Conservation (phyloP, 2,113 vertebrate genomes). For the Arvicanthis niloticus region DNA sequence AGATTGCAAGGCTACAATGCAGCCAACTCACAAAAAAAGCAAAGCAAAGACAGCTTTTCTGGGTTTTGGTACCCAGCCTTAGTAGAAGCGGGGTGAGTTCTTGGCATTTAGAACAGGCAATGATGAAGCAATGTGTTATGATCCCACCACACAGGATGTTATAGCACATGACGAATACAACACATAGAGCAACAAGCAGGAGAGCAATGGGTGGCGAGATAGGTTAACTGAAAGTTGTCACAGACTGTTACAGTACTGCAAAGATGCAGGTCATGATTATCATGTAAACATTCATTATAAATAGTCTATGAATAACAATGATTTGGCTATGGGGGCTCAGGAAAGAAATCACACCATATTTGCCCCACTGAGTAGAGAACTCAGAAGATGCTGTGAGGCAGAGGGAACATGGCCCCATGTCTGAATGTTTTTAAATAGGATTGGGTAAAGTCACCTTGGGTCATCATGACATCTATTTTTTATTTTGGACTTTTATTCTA, state of each 20-base stretch:
- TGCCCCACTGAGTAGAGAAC: neutral
- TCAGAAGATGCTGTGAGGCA: neutral
- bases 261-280: slow-evolving; percentile 9
- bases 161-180: neutral
- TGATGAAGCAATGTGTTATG: neutral
- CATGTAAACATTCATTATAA: slow-evolving; percentile 25
- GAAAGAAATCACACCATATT: neutral
- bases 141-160: neutral
- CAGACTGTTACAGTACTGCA: neutral
- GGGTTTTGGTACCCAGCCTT: neutral
- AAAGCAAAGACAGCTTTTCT: neutral
- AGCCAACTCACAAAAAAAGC: neutral
- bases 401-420: neutral
- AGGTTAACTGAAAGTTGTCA: neutral
- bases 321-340: neutral
- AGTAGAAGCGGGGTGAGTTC: neutral
- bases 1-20: neutral
- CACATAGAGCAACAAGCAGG: neutral
- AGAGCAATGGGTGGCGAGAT: neutral
- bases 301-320: slow-evolving; percentile 35
- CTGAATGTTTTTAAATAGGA: slow-evolving; percentile 61
- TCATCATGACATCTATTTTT: slow-evolving; percentile 53
- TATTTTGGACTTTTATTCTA: slow-evolving; percentile 69
- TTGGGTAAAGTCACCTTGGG: neutral
- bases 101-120: neutral